Percentiles rank a stretch among this genome's conserved stretches.
These are phyloP conservation scores for Glaucidium brasilianum DNA, from an alignment of 2,113 vertebrate species.

Conservation along the genomic window DNA sequence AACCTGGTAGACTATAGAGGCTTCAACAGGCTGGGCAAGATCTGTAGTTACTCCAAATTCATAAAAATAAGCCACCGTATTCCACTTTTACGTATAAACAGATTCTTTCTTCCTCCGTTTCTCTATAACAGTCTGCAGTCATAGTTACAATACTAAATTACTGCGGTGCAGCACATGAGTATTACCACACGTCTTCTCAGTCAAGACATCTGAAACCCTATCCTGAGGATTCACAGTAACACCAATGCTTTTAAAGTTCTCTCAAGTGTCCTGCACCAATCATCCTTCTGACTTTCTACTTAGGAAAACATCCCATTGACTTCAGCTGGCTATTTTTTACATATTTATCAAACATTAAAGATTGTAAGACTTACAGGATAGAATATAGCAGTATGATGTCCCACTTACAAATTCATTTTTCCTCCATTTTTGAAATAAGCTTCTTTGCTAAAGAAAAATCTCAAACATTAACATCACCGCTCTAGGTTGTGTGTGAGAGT, in stretches of 20 bases:
- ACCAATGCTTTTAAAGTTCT: not conserved
- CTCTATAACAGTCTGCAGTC: not conserved
- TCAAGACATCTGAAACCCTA: not conserved
- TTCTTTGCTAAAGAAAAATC: not conserved
- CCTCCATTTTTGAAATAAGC: not conserved
- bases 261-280: not conserved
- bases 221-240: not conserved
- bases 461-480: not conserved
- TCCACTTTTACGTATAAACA: not conserved
- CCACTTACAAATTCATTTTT: not conserved
- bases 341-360: not conserved
- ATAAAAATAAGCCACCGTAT: slow-evolving; percentile 14
- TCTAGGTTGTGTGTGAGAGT: not conserved
- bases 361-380: not conserved
- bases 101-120: not conserved
- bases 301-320: not conserved
- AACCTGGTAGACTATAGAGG: not conserved
- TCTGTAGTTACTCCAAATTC: slow-evolving; percentile 20
- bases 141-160: slow-evolving; percentile 29
- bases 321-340: not conserved
- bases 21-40: not conserved
- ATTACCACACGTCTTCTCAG: not conserved
- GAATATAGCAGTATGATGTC: not conserved
- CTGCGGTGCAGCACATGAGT: not conserved
- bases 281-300: not conserved